Evolutionary conservation across 2,888 invertebrate species (phyloP).

Genomic region (Drosophila eohydei): DNA sequence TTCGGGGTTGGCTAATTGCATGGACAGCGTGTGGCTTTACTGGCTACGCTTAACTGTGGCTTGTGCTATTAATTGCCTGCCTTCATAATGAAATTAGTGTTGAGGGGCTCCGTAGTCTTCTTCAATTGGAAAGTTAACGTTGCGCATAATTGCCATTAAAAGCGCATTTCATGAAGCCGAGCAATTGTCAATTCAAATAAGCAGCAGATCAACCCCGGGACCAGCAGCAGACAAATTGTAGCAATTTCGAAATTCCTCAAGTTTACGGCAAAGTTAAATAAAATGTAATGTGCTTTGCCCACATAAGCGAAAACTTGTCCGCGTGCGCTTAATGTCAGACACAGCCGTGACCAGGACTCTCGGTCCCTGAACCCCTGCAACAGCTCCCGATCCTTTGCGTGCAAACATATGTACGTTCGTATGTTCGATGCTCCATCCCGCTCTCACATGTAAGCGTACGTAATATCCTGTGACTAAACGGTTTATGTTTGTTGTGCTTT

Average conservation of each 20-base stretch:
- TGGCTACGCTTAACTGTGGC: constrained; percentile 36
- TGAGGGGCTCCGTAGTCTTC: neutral
- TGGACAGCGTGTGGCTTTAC: constrained; percentile 33
- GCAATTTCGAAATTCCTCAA: constrained; percentile 80
- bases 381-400: constrained; percentile 13
- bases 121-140: constrained; percentile 66
- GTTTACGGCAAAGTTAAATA: constrained; percentile 72
- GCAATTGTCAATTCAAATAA: constrained; percentile 33
- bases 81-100: constrained; percentile 63
- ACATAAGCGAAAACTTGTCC: constrained; percentile 9
- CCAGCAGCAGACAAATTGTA: constrained; percentile 73
- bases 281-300: constrained; percentile 67
- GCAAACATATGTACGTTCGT: constrained; percentile 1
- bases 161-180: constrained; percentile 27
- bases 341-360: constrained; percentile 2
- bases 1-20: constrained; percentile 5
- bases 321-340: constrained; percentile 54
- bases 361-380: constrained; percentile 3
- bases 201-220: constrained; percentile 4
- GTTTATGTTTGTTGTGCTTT: constrained; percentile 85
- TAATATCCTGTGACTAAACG: constrained; percentile 86
- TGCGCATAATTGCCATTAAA: constrained; percentile 70
- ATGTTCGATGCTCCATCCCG: constrained; percentile 20
- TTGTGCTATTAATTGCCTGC: constrained; percentile 69
- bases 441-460: constrained; percentile 81